Percentiles rank a stretch among this genome's conserved stretches.
Conservation (phyloP, 2,113 vertebrate genomes). For the Varanus salvator region DNA sequence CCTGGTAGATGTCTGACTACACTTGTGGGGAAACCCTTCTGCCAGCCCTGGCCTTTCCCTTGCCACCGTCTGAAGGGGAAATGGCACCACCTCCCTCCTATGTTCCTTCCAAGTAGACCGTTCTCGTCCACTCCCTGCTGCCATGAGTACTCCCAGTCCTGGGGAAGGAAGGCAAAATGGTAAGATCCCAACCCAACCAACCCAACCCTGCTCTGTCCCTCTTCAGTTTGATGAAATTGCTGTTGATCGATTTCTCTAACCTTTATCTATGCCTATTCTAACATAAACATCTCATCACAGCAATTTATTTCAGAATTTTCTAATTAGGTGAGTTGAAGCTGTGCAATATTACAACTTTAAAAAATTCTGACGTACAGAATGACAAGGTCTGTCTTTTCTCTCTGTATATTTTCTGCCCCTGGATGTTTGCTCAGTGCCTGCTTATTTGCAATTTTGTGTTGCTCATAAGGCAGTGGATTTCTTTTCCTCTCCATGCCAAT, state of each 20-base stretch:
- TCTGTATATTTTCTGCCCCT: slow-evolving; percentile 13
- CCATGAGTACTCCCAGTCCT: background rate
- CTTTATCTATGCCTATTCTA: background rate
- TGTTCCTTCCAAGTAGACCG: background rate
- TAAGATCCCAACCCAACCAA: background rate
- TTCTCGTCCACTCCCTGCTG: background rate
- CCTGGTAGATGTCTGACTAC: background rate
- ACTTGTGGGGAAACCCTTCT: background rate
- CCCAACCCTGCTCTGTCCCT: no score
- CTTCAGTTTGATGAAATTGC: background rate
- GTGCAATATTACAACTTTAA: background rate
- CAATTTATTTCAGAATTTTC: background rate
- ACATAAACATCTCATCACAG: slow-evolving; percentile 4
- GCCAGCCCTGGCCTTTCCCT: background rate
- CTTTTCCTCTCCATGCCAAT: slow-evolving; percentile 58
- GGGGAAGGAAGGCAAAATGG: background rate
- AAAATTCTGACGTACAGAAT: background rate
- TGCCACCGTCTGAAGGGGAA: no score
- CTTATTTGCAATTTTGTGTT: slow-evolving; percentile 65
- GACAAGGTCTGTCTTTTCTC: background rate
- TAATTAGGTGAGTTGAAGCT: background rate
- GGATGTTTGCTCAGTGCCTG: slow-evolving; percentile 52
- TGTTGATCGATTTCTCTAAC: background rate
- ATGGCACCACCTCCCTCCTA: no score
- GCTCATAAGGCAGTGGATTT: slow-evolving; percentile 57